Evolutionary conservation across 2,888 invertebrate genomes (phyloP).

Genomic region (Cremastinae sp.): DNA sequence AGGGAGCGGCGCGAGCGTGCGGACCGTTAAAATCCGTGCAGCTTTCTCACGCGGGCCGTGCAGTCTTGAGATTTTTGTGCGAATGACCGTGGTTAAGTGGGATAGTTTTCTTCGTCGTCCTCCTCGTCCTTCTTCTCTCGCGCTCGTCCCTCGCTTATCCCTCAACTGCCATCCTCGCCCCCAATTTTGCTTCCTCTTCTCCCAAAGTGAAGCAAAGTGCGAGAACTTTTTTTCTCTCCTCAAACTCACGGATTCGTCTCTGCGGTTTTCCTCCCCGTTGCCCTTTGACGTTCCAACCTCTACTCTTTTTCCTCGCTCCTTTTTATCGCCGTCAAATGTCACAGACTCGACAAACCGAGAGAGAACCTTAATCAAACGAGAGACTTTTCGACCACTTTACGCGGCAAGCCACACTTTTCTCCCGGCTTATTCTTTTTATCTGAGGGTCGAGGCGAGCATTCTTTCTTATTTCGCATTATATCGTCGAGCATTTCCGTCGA

Average conservation of each 20-base stretch:
- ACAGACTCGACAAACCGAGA: slow-evolving; percentile 6
- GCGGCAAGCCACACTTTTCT: slow-evolving; percentile 40
- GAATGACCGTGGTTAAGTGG: slow-evolving; percentile 59
- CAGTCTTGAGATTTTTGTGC: slow-evolving; percentile 59
- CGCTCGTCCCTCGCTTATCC: slow-evolving; percentile 39
- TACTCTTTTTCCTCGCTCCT: slow-evolving; percentile 17
- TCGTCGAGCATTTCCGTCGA: not conserved
- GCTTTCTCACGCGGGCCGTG: slow-evolving; percentile 30
- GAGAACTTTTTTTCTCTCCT: slow-evolving; percentile 44
- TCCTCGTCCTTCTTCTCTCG: slow-evolving; percentile 16
- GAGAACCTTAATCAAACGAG: slow-evolving; percentile 64
- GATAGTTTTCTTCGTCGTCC: slow-evolving; percentile 50
- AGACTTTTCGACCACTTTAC: slow-evolving; percentile 56
- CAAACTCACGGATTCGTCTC: slow-evolving; percentile 37
- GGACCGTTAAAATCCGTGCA: slow-evolving; percentile 58
- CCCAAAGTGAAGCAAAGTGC: slow-evolving; percentile 39
- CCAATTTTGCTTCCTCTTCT: slow-evolving; percentile 52
- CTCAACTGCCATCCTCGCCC: slow-evolving; percentile 53
- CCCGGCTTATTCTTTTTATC: slow-evolving; percentile 8
- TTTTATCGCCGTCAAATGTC: slow-evolving; percentile 26
- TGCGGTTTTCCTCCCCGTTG: slow-evolving; percentile 40
- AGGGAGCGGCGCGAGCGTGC: slow-evolving; percentile 42
- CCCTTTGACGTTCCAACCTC: slow-evolving; percentile 45
- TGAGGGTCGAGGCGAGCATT: slow-evolving; percentile 16
- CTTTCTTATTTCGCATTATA: not conserved